phyloP scores from a whole-genome alignment of 92 coral and sea anemone genomes.

The Umimayanthus kanabou region DNA sequence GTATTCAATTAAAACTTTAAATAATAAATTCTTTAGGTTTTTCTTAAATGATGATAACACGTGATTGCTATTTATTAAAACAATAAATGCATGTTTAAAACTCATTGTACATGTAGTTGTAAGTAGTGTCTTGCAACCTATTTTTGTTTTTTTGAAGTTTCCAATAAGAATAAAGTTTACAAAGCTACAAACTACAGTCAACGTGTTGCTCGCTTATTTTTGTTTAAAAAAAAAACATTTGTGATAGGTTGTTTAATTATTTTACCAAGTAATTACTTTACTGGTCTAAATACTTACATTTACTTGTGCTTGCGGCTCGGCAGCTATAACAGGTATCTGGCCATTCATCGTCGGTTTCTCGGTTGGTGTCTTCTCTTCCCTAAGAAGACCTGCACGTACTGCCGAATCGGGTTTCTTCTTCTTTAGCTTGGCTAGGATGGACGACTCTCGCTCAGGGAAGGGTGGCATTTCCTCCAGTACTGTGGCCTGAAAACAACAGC shows the following conservation, averaged over 20 bases:
- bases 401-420: conserved; percentile 78
- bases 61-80: too few relatives aligned
- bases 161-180: too few relatives aligned
- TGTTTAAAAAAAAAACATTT: too few relatives aligned
- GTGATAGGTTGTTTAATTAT: not conserved
- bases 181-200: too few relatives aligned
- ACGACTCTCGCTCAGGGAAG: conserved; percentile 98
- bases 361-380: conserved; percentile 73
- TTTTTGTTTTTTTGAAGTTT: too few relatives aligned
- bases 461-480: conserved; percentile 99
- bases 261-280: not conserved
- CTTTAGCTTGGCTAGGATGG: conserved; percentile 94
- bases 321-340: conserved; percentile 59
- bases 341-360: conserved; percentile 96
- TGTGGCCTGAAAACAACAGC: conserved; percentile 72
- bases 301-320: conserved; percentile 43
- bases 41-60: too few relatives aligned
- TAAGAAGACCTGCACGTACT: conserved; percentile 51
- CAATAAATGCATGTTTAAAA: too few relatives aligned
- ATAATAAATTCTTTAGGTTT: too few relatives aligned
- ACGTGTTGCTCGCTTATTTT: too few relatives aligned
- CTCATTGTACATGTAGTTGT: too few relatives aligned
- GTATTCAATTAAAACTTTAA: too few relatives aligned
- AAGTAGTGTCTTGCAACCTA: too few relatives aligned
- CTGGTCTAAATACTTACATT: not conserved